Evolutionary conservation across 2,797 vertebrate species (phyloP).

Genomic region (Bryconaethiops microstoma): DNA sequence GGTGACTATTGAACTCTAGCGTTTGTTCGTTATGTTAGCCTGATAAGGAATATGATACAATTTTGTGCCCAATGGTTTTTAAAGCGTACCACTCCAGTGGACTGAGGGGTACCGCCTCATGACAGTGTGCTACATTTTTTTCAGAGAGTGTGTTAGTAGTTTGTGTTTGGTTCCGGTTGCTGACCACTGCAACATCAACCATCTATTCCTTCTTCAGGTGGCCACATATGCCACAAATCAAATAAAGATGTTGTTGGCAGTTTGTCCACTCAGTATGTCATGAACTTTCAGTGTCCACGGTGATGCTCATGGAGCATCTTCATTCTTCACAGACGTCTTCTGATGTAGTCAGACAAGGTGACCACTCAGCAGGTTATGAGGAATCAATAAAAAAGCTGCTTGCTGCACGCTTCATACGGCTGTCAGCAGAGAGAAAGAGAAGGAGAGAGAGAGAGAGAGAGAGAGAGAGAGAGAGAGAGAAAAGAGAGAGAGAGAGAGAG

Average conservation of each 20-base stretch:
- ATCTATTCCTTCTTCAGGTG: not conserved
- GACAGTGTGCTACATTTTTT: too few species aligned
- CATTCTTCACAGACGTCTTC: slow-evolving; percentile 1
- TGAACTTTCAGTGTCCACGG: not conserved
- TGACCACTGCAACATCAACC: not conserved
- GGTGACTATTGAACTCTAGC: too few species aligned
- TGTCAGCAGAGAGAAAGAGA: not conserved
- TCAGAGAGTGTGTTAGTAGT: not conserved
- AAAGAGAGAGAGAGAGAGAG: not conserved
- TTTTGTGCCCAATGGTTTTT: too few species aligned
- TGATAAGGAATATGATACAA: too few species aligned
- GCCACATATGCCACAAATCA: slow-evolving; percentile 1
- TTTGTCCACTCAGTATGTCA: slow-evolving; percentile 12
- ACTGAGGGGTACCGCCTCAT: too few species aligned
- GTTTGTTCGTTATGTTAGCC: too few species aligned
- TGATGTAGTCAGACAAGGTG: slow-evolving; percentile 39
- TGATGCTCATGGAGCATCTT: not conserved
- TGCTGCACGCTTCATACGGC: not conserved
- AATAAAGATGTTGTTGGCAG: slow-evolving; percentile 30
- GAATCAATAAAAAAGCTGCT: slow-evolving; percentile 36
- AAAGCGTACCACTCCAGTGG: too few species aligned
- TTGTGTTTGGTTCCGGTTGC: not conserved
- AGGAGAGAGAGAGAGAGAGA: not conserved
- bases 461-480: too few species aligned
- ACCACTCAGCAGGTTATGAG: slow-evolving; percentile 20